These are phyloP conservation scores for Julus scandinavius DNA, from an alignment of 2,888 invertebrate genomes.

Conservation along the genomic window DNA sequence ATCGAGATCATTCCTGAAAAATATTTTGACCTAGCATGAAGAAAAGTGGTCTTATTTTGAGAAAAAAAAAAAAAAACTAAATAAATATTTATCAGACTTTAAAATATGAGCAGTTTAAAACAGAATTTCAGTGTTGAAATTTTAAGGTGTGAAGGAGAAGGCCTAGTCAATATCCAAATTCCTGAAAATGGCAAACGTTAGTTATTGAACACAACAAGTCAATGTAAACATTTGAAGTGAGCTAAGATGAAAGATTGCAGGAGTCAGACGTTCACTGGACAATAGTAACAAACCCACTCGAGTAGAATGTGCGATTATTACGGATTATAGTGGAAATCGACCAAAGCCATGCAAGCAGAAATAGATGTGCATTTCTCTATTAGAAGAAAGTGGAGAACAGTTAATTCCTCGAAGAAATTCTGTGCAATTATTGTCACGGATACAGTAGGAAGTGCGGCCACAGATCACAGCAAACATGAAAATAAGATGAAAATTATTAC, in stretches of 20 bases:
- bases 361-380: slow-evolving; percentile 12
- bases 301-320: slow-evolving; percentile 24
- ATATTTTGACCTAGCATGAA: no score
- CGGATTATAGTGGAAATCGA: background rate
- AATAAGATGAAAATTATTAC: slow-evolving; percentile 28
- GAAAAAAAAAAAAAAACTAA: background rate
- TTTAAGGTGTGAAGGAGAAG: background rate
- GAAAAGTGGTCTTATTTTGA: background rate
- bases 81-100: no score
- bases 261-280: background rate
- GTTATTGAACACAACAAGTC: background rate
- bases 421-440: background rate
- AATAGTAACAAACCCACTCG: background rate
- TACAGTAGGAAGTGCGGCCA: background rate
- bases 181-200: slow-evolving; percentile 23
- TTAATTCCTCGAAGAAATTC: slow-evolving; percentile 9
- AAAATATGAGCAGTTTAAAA: background rate
- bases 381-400: background rate
- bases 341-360: slow-evolving; percentile 34
- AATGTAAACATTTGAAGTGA: background rate
- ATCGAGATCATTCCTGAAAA: no score
- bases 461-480: slow-evolving; percentile 1
- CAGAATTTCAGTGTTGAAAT: background rate
- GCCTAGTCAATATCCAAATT: background rate
- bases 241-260: background rate